Conservation (phyloP, 1,140 invertebrate species). For the Trichogramma pretiosum region DNA sequence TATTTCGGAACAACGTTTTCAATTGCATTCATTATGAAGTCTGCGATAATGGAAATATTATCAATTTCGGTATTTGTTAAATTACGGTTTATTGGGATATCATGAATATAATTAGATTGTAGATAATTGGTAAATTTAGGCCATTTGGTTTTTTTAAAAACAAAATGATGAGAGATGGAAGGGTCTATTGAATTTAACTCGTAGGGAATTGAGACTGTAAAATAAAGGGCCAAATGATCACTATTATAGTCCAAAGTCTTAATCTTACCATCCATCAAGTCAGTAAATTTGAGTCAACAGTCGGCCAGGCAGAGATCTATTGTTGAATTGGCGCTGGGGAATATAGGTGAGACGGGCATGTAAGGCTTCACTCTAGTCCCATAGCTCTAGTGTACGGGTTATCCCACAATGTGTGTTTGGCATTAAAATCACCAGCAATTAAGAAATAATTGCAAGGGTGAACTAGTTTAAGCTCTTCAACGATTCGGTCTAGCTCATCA, state of each 20-base stretch:
- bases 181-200: not conserved
- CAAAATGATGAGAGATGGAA: not conserved
- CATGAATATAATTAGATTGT: not conserved
- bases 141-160: not conserved
- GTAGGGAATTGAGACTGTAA: not conserved
- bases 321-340: not conserved
- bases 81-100: not conserved
- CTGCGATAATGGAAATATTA: not conserved
- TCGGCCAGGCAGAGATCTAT: not conserved
- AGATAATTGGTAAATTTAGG: not conserved
- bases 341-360: not conserved
- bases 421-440: not conserved
- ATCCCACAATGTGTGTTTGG: not conserved
- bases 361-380: constrained; percentile 11
- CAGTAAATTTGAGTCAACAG: not conserved
- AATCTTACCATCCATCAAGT: not conserved
- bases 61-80: not conserved
- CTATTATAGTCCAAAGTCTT: not conserved
- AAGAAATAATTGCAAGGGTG: not conserved
- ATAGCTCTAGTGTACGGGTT: constrained; percentile 4
- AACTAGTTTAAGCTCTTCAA: not conserved
- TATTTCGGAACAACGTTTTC: not conserved
- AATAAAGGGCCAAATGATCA: not conserved
- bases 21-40: not conserved
- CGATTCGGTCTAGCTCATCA: not conserved